phyloP scores from a whole-genome alignment of 1,140 invertebrate genomes.

The Papilio polyxenes region DNA sequence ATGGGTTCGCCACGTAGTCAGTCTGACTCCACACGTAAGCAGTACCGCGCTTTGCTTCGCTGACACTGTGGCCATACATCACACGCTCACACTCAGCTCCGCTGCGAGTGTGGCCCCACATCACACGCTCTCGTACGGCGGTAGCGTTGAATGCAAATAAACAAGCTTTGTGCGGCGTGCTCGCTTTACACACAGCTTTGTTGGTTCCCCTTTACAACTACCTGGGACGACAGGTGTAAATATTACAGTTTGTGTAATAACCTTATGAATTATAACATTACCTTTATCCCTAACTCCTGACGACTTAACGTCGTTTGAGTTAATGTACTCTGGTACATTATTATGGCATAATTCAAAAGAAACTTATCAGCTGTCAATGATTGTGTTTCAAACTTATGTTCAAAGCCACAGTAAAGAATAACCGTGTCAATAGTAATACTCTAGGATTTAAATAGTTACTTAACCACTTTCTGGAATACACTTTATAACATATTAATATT shows the following conservation, averaged over 20 bases:
- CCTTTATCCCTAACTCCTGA: neutral
- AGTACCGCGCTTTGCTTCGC: neutral
- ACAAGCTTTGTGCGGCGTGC: conserved; percentile 27
- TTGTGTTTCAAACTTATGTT: too few species aligned
- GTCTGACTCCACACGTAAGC: too few species aligned
- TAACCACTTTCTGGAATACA: too few species aligned
- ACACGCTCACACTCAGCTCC: neutral
- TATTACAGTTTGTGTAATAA: neutral
- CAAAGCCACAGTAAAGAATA: too few species aligned
- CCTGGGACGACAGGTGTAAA: neutral
- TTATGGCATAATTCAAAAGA: too few species aligned
- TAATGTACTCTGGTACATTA: too few species aligned
- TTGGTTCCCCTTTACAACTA: conserved; percentile 4
- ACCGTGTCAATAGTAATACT: too few species aligned
- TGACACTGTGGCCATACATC: neutral
- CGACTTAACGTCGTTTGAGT: too few species aligned
- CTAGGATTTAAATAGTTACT: too few species aligned
- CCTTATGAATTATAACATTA: neutral
- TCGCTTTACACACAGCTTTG: neutral
- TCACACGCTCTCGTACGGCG: conserved; percentile 8
- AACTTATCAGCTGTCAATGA: too few species aligned
- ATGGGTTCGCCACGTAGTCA: neutral
- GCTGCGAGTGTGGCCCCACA: conserved; percentile 17
- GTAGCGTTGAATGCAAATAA: conserved; percentile 25
- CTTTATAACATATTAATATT: too few species aligned